These are phyloP conservation scores for Chaetogeoica ovagalla DNA, from an alignment of 2,888 invertebrate species.

Conservation along the genomic window DNA sequence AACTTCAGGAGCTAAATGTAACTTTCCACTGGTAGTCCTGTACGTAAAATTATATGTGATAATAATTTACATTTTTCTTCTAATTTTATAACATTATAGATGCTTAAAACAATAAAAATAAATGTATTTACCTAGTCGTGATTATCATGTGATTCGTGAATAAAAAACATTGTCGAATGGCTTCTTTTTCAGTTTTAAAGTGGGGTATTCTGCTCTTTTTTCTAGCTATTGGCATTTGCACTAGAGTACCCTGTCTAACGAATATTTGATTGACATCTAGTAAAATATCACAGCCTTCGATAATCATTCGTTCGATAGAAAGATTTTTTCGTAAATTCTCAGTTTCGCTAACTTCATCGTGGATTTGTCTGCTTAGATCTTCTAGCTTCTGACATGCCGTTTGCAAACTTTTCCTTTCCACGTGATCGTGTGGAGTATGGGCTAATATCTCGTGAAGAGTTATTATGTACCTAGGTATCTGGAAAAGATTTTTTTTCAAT, in stretches of 20 bases:
- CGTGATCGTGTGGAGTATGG: constrained; percentile 92
- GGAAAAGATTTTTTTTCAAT: constrained; percentile 52
- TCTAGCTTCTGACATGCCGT: constrained; percentile 86
- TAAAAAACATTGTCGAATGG: constrained; percentile 80
- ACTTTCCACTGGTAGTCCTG: constrained; percentile 76
- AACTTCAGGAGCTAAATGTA: constrained; percentile 81
- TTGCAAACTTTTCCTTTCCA: constrained; percentile 84
- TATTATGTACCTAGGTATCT: constrained; percentile 91
- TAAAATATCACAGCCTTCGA: constrained; percentile 89
- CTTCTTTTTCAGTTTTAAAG: constrained; percentile 71
- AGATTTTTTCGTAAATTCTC: constrained; percentile 89
- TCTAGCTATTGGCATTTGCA: constrained; percentile 72
- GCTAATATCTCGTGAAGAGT: constrained; percentile 87
- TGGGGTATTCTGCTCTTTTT: constrained; percentile 65
- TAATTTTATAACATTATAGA: background rate
- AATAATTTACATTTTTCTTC: background rate
- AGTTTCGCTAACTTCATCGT: constrained; percentile 89
- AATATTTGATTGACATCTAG: constrained; percentile 92
- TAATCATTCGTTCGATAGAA: constrained; percentile 89
- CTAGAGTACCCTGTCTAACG: constrained; percentile 80
- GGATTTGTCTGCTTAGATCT: constrained; percentile 83
- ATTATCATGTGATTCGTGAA: constrained; percentile 89
- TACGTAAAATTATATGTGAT: constrained; percentile 50
- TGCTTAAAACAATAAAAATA: background rate
- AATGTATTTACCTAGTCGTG: constrained; percentile 68